Evolutionary conservation across 2,113 vertebrate genomes (phyloP).

Genomic region (Callipepla californica): DNA sequence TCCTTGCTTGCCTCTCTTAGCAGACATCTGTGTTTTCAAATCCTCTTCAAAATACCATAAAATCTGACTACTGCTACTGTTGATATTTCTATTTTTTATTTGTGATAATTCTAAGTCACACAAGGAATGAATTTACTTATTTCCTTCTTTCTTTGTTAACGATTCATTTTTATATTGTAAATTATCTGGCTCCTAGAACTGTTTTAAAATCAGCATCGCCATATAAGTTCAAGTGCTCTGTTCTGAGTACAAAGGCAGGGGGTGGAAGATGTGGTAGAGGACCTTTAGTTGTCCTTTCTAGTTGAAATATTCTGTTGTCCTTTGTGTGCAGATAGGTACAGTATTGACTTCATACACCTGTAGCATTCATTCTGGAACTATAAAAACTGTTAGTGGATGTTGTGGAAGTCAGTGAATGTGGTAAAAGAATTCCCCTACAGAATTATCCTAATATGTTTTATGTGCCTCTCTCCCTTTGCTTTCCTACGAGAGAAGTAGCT

Average conservation of each 20-base stretch:
- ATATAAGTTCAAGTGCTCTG: fast-evolving
- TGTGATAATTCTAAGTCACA: neutral
- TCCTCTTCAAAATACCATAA: neutral
- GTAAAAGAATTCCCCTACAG: neutral
- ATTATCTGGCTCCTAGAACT: neutral
- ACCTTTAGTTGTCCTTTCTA: neutral
- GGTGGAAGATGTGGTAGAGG: neutral
- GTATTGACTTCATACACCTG: neutral
- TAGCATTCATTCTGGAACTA: neutral
- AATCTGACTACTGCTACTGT: neutral
- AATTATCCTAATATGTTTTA: neutral
- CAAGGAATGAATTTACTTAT: neutral
- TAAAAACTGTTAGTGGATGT: neutral
- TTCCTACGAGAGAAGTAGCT: neutral
- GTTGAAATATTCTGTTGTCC: neutral
- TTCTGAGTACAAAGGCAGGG: neutral
- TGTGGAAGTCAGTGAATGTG: neutral
- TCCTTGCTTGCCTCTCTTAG: neutral
- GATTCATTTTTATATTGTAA: neutral
- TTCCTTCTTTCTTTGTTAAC: neutral
- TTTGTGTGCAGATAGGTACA: neutral
- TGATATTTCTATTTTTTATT: neutral
- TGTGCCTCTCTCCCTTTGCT: neutral
- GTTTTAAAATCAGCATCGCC: neutral
- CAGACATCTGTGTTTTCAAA: neutral